Percentiles rank a stretch among this genome's conserved stretches.
Evolutionary conservation across 2,888 invertebrate species (phyloP).

Genomic region (Tenthredo distinguenda): DNA sequence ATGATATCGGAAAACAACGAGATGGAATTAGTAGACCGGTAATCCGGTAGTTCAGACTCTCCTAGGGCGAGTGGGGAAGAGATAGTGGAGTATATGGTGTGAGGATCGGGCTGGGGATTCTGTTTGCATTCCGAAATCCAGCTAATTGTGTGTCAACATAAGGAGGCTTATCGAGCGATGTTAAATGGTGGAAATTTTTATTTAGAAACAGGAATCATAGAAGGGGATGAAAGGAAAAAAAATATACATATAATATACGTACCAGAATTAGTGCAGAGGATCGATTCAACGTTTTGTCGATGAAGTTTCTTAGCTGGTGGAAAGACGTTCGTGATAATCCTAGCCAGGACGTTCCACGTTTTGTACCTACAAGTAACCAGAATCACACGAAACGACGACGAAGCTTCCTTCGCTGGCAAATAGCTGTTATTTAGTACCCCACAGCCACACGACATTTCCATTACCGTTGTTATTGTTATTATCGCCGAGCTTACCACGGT

Average conservation of each 20-base stretch:
- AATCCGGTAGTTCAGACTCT: slow-evolving; percentile 40
- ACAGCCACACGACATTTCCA: slow-evolving; percentile 50
- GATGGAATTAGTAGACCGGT: slow-evolving; percentile 41
- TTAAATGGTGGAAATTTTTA: not conserved
- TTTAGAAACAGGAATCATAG: not conserved
- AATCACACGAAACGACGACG: not conserved
- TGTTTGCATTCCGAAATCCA: slow-evolving; percentile 32
- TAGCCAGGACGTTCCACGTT: not conserved
- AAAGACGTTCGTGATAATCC: not conserved
- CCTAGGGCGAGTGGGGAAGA: slow-evolving; percentile 1
- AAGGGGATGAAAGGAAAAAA: not conserved
- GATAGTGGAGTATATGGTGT: not conserved
- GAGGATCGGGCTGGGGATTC: not conserved
- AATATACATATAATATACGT: no score
- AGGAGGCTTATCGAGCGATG: not conserved
- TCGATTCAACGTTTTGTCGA: not conserved
- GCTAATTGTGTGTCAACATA: slow-evolving; percentile 20
- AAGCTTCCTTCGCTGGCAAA: slow-evolving; percentile 38
- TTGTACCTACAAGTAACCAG: not conserved
- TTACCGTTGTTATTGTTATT: slow-evolving; percentile 50
- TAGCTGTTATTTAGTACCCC: slow-evolving; percentile 48
- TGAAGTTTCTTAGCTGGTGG: not conserved
- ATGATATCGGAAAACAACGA: slow-evolving; percentile 33
- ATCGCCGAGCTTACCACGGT: slow-evolving; percentile 36
- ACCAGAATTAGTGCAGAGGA: not conserved